phyloP scores from a whole-genome alignment of 1,140 invertebrate species.

The Heterodera carotae region DNA sequence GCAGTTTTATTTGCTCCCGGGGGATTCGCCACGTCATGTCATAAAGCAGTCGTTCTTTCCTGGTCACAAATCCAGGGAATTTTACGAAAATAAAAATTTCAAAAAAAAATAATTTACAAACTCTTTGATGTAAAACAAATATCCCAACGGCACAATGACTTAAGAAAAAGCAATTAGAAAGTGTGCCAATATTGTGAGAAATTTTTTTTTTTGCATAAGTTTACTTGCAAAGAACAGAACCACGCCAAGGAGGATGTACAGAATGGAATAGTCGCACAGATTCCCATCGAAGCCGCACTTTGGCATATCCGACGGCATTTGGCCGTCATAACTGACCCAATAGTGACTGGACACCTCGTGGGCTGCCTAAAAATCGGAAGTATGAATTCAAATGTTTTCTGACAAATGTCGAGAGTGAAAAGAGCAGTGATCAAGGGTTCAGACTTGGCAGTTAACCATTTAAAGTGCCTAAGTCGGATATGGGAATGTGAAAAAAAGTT shows the following conservation, averaged over 20 bases:
- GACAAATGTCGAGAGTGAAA: no score
- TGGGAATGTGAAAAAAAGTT: no score
- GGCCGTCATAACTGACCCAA: conserved; percentile 50
- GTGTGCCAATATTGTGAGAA: no score
- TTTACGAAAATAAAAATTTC: no score
- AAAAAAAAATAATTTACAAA: conserved; percentile 29
- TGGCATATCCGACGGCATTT: conserved; percentile 49
- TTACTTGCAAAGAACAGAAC: conserved; percentile 47
- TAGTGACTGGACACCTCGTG: conserved; percentile 58
- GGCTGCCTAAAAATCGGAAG: conserved; percentile 43
- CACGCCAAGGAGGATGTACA: conserved; percentile 56
- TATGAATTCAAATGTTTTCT: no score
- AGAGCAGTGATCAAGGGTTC: no score
- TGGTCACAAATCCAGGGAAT: conserved; percentile 33
- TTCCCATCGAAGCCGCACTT: conserved; percentile 63
- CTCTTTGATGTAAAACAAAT: conserved; percentile 65
- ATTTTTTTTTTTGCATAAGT: neutral
- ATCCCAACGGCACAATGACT: conserved; percentile 54
- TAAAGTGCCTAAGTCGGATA: no score
- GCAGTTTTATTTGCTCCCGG: conserved; percentile 55
- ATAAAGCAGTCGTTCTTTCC: conserved; percentile 61
- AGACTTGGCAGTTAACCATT: no score
- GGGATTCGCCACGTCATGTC: conserved; percentile 65
- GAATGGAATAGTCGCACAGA: conserved; percentile 60
- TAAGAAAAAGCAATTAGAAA: neutral